These are phyloP conservation scores for Platorchestia sp. DNA, from an alignment of 1,140 invertebrate genomes.

Conservation along the genomic window DNA sequence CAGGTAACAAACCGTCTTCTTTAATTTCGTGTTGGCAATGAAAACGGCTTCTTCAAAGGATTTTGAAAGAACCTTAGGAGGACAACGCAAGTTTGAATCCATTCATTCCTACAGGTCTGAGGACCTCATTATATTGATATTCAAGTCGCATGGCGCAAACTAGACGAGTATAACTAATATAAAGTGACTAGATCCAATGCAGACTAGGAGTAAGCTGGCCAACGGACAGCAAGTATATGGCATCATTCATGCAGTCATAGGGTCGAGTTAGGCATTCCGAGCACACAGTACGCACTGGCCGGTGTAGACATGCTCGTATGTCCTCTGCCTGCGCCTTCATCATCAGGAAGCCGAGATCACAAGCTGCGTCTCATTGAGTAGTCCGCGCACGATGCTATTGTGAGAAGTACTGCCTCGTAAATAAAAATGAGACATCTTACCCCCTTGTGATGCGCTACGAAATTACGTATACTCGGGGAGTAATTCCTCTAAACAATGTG, in stretches of 20 bases:
- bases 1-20: neutral
- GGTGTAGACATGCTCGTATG: neutral
- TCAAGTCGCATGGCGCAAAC: neutral
- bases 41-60: neutral
- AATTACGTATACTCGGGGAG: neutral
- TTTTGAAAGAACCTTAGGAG: neutral
- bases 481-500: neutral
- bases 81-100: neutral
- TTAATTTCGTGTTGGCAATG: neutral
- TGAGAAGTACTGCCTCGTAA: conserved; percentile 40
- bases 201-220: neutral
- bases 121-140: neutral
- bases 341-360: neutral
- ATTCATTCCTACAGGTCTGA: neutral
- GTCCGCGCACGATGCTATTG: neutral
- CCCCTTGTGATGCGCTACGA: neutral
- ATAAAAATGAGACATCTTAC: neutral
- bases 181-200: neutral
- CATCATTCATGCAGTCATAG: neutral
- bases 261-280: neutral
- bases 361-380: neutral
- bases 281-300: neutral
- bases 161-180: conserved; percentile 2
- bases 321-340: conserved; percentile 8
- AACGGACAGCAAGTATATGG: neutral